Conservation (phyloP, 1,140 invertebrate species). For the Tetramorium alpestre region DNA sequence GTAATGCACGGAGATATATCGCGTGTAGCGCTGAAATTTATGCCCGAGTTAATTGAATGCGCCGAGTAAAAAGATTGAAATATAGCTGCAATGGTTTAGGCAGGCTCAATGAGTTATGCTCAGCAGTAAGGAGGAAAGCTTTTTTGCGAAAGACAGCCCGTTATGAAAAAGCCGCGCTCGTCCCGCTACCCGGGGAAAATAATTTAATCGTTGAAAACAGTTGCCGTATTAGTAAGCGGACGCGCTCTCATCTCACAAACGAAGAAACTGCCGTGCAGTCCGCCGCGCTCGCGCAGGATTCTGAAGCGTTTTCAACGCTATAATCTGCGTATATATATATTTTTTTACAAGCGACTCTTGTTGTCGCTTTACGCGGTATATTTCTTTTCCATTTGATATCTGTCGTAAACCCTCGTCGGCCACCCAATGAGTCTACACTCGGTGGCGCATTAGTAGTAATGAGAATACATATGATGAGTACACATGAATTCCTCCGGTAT, state of each 20-base stretch:
- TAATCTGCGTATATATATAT: background rate
- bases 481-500: background rate
- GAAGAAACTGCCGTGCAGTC: background rate
- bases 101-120: constrained; percentile 45
- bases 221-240: background rate
- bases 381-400: background rate
- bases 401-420: background rate
- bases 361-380: background rate
- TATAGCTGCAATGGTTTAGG: constrained; percentile 43
- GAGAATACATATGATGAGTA: background rate
- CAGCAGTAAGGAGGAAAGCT: constrained; percentile 22
- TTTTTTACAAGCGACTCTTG: background rate
- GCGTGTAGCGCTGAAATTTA: constrained; percentile 40
- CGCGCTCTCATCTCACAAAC: background rate
- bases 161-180: constrained; percentile 19
- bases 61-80: constrained; percentile 44
- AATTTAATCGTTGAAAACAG: constrained; percentile 8
- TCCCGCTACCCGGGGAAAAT: background rate
- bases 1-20: constrained; percentile 22
- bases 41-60: constrained; percentile 54
- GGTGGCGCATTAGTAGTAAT: constrained; percentile 27
- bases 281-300: background rate
- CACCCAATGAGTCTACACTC: background rate
- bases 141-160: constrained; percentile 1
- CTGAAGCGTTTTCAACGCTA: background rate